phyloP scores from a whole-genome alignment of 2,113 vertebrate species.

The Seriola dumerili region DNA sequence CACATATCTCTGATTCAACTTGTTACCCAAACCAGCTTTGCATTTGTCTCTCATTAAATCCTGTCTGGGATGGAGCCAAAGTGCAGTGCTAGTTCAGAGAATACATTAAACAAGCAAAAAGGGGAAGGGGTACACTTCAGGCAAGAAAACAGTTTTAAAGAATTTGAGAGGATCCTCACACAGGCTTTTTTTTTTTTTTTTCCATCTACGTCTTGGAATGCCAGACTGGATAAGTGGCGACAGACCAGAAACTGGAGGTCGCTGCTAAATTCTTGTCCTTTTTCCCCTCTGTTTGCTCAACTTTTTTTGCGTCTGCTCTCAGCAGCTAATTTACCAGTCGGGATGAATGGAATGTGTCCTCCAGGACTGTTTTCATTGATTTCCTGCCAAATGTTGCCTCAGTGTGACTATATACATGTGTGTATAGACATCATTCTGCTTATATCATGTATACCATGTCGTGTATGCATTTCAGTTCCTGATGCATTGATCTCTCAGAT shows the following conservation, averaged over 20 bases:
- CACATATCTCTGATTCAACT: neutral
- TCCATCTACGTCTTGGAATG: slow-evolving; percentile 28
- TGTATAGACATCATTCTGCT: neutral
- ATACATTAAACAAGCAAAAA: neutral
- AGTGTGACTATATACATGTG: slow-evolving; percentile 10
- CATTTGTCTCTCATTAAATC: neutral
- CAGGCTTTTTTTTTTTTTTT: neutral
- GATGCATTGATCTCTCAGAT: neutral
- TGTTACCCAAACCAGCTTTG: neutral
- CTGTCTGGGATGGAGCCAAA: neutral
- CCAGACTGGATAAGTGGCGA: slow-evolving; percentile 47
- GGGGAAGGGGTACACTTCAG: neutral
- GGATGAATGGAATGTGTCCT: slow-evolving; percentile 47
- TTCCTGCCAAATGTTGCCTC: slow-evolving; percentile 26
- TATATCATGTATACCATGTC: neutral
- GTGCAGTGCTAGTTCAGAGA: neutral
- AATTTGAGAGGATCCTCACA: slow-evolving; percentile 4
- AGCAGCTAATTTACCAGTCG: slow-evolving; percentile 37
- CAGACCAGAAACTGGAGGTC: slow-evolving; percentile 46
- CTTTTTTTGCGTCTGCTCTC: slow-evolving; percentile 4
- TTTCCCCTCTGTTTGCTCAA: slow-evolving; percentile 9
- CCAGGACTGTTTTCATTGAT: slow-evolving; percentile 22
- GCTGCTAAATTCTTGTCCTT: slow-evolving; percentile 17
- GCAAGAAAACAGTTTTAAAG: slow-evolving; percentile 13
- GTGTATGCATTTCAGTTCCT: neutral